Evolutionary conservation across 2,113 vertebrate species (phyloP).

Genomic region (Embiotoca jacksoni): DNA sequence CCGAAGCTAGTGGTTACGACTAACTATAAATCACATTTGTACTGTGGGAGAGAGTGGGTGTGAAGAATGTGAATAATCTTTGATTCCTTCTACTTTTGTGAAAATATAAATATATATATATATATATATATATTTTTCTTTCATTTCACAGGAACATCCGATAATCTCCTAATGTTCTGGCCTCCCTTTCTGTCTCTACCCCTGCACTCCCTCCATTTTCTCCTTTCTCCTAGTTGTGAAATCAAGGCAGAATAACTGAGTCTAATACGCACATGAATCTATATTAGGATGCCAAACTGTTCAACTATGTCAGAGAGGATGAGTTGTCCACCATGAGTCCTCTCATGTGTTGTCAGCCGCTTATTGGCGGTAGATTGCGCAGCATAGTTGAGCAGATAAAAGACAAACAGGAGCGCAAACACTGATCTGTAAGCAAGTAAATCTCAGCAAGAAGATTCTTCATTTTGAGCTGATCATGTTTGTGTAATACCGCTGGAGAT

Average conservation of each 20-base stretch:
- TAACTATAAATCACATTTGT: slow-evolving; percentile 69
- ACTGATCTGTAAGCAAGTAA: too few relatives aligned
- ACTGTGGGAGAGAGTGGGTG: slow-evolving; percentile 55
- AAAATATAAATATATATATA: slow-evolving; percentile 36
- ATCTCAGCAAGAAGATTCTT: too few relatives aligned
- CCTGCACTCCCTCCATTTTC: background rate
- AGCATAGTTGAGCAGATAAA: too few relatives aligned
- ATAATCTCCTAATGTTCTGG: slow-evolving; percentile 52
- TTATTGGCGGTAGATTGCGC: slow-evolving; percentile 4
- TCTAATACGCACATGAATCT: slow-evolving; percentile 14
- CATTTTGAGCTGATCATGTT: too few relatives aligned
- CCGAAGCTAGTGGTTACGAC: slow-evolving; percentile 50
- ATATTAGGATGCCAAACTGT: slow-evolving; percentile 26
- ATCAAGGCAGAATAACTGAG: slow-evolving; percentile 22
- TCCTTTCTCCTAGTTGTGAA: slow-evolving; percentile 7
- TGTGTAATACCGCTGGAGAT: too few relatives aligned
- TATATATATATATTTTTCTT: slow-evolving; percentile 54
- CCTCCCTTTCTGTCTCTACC: slow-evolving; percentile 24
- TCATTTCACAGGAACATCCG: slow-evolving; percentile 57
- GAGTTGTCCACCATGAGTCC: background rate
- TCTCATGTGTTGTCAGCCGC: background rate
- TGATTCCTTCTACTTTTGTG: slow-evolving; percentile 31
- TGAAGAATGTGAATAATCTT: slow-evolving; percentile 50
- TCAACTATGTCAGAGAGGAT: slow-evolving; percentile 5
- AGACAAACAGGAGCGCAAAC: too few relatives aligned